Evolutionary conservation across 2,888 invertebrate genomes (phyloP), one percentile per base, ranked within the genome.

Genomic region (Onchidella celtica): DNA sequence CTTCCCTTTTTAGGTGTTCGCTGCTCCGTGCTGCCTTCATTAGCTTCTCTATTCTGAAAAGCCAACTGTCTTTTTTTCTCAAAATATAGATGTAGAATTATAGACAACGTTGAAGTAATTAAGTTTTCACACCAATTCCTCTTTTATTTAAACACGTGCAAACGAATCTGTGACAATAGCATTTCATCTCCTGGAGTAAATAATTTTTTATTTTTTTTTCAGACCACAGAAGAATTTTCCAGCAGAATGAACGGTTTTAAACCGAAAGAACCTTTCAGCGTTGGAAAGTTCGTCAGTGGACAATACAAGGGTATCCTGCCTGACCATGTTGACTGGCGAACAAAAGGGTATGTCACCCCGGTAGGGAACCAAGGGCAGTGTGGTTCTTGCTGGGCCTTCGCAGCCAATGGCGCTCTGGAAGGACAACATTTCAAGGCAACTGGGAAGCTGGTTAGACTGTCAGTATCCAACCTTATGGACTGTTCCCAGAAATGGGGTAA

Each of bases 361-460:
- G 34, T 79, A 34, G 73, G 73, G 57, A 27, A 79, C 34, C 79
- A 79, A 14, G 73, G 65, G 24, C 32, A 27, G 24, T 79, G 79
- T 27, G 79, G 79, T 1, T 79, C 79, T 27, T 79, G 79, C 73
- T 79, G 79, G 79, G 79, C 79, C 24, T 79, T 79, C 73, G 47
- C 65, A 9, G 21, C 73, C 21, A 70, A 59, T 24, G 47, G 79
- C 0, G 24, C 47, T 14, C 55, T 78, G 83, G 88, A 84, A 89
- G 91, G 90, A 69, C 40, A 34, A 63, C 72, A 72, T 34, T 91
- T 89, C 85, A 87, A 90, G 66, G 89, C 95, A 82, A 96, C 96
- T 1, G 74, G 74, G 0, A 94, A 94, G 84, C 93, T 96, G 88
- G 93, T 95, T 17, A 92, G 92, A 40, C 88, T 93, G 68, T 91